Evolutionary conservation across 2,888 invertebrate genomes (phyloP), one percentile per base, ranked within the genome.

Genomic region (Protophormia terraenovae): DNA sequence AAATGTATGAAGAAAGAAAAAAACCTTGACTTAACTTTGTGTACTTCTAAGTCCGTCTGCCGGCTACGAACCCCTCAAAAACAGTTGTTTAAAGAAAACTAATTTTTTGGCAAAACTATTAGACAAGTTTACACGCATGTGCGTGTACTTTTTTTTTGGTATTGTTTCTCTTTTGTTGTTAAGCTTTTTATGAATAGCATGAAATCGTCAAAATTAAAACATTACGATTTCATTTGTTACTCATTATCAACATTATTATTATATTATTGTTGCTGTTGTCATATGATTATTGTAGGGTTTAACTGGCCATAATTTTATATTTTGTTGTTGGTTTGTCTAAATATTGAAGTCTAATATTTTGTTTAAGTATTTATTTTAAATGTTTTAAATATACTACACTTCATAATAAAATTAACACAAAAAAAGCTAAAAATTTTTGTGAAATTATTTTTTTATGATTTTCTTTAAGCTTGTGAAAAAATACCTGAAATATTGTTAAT

Each of bases 51-150:
- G 27, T 27, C 14, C 24, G 55, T 27, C 27, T 27, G n/a, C 7
- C n/a, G n/a, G 27, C 29, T 53, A 24, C 47, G 6, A 75, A 14
- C 19, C 32, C 24, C 55, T n/a, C 41, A 64, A 35, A 55, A 45
- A 50, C 41, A 62, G 16, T n/a, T 10, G 19, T 1, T 3, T 32
- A 8, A 53, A 53, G 22, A 53, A 50, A 50, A 6, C 8, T 6
- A 16, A 35, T 22, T 29, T 60, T 72, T 80, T 53, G 72, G 64
- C 64, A 7, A 80, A 64, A 72, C 41, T 41, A 72, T 82, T 82
- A 69, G 73, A 78, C 67, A 84, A 84, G 84, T 69, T 77, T 73
- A 84, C 77, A 84, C 81, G 73, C 76, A 76, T 53, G 71, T 76
- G 64, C 67, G 60, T 79, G 53, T 55, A 16, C 10, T 76, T 64